Evolutionary conservation across 2,888 invertebrate species (phyloP), one percentile per base, ranked within the genome.

Genomic region (Vesta saturnalis): DNA sequence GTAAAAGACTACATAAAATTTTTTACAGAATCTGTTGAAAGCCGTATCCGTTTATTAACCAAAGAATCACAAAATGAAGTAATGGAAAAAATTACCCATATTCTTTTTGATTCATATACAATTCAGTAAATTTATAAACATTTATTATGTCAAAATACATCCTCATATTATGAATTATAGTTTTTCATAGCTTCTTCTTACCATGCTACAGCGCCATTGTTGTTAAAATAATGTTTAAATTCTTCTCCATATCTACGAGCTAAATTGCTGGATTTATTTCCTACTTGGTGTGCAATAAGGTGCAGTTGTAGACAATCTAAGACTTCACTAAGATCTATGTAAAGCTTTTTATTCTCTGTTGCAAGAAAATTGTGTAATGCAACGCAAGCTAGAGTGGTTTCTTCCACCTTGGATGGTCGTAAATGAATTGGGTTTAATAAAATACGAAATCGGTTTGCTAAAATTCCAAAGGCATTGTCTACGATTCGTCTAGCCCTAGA

Each of bases 281-380:
- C 30, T 6, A 10, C 30, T 30, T n/a, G n/a, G n/a, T n/a, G n/a
- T n/a, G n/a, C n/a, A n/a, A 30, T 30, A 30, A 10, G 30, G 10
- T 30, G 30, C 10, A 30, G 10, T 30, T 30, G 30, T 6, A 10
- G 10, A 30, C 5, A 30, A 30, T 30, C n/a, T n/a, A n/a, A n/a
- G n/a, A n/a, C n/a, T n/a, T n/a, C n/a, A n/a, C n/a, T n/a, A n/a
- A n/a, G n/a, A 30, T 30, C 30, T 30, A 30, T 59, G 60, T 47
- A 47, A 47, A 39, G 47, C 18, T 54, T 59, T 47, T 63, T 56
- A 63, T 55, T 49, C 22, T 39, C 46, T 49, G 64, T 52, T 64
- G 49, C 49, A 57, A 64, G 49, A 47, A 64, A 59, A 57, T 55
- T 61, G 46, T 43, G 21, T 63, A 63, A 63, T 63, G 5, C 30